Evolutionary conservation across 2,888 invertebrate genomes (phyloP), one percentile per base, ranked within the genome.

Genomic region (Lasioglossum marginatum): DNA sequence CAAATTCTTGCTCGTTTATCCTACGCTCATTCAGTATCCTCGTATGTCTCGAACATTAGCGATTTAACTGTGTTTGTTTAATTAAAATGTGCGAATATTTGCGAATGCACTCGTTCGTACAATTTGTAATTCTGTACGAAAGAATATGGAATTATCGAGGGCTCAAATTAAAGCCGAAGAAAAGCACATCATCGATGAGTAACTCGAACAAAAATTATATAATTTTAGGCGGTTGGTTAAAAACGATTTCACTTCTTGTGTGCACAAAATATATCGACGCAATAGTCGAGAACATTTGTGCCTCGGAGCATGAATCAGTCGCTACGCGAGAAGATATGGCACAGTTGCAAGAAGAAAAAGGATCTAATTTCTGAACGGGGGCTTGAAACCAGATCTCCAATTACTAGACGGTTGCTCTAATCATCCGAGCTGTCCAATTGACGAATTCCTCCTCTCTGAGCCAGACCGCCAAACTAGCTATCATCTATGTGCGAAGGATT

Each of bases 321-420:
- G 63, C 6, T 8, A 10, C 66, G 6, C 34, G 34, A 34, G 66
- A 19, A 66, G 66, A 34, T 66, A 66, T 34, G 34, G 31, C 66
- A 16, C 34, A 34, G 19, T 37, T 8, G 66, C 66, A 34, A 66
- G 66, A 66, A 34, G 66, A 34, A 34, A 66, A 66, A 66, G 66
- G 66, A 66, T 66, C 66, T 66, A 66, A 66, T 66, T 66, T 34
- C 66, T 66, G 66, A 66, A 66, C 66, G 66, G 34, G 34, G 19
- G 66, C 66, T 66, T 19, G 66, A 66, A 66, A 66, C 66, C 66
- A 66, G 66, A 66, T 66, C 66, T 66, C 23, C 66, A 66, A 66
- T 66, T 66, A 66, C 66, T 66, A 66, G 34, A 66, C 66, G 34
- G 34, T 34, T 19, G 66, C 34, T 66, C 66, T 66, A 66, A 66